Conservation (phyloP, 1,140 invertebrate species). For the Rhynchophorus ferrugineus region DNA sequence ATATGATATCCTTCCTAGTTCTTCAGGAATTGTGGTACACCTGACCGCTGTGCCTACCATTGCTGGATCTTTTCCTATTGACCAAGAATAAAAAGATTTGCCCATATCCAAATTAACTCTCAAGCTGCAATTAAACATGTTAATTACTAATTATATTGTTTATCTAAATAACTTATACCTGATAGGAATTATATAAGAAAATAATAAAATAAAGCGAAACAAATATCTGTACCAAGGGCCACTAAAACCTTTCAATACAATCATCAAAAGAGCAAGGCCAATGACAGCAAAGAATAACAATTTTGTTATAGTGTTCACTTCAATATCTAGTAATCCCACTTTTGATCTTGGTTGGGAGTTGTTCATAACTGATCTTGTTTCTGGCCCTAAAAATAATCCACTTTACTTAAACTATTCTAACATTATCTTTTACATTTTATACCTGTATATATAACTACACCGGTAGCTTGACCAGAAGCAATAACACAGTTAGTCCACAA, state of each 20-base stretch:
- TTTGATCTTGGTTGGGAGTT: slow-evolving; percentile 92
- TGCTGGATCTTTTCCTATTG: slow-evolving; percentile 87
- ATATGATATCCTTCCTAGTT: slow-evolving; percentile 93
- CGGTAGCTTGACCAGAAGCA: slow-evolving; percentile 91
- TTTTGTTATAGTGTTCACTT: slow-evolving; percentile 94
- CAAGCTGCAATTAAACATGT: slow-evolving; percentile 56
- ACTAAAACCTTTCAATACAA: slow-evolving; percentile 88
- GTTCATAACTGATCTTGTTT: slow-evolving; percentile 97
- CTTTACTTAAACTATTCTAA: no score
- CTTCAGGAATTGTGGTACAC: slow-evolving; percentile 98
- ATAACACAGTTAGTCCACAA: slow-evolving; percentile 98
- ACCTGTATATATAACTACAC: slow-evolving; percentile 94
- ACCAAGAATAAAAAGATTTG: slow-evolving; percentile 95
- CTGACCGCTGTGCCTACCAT: slow-evolving; percentile 94
- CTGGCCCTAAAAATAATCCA: slow-evolving; percentile 52
- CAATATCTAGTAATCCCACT: slow-evolving; percentile 89
- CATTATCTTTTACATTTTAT: no score
- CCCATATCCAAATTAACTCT: slow-evolving; percentile 98
- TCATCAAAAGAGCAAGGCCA: slow-evolving; percentile 87
- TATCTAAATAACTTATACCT: slow-evolving; percentile 48
- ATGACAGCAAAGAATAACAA: slow-evolving; percentile 90
- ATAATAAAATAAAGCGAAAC: slow-evolving; percentile 93
- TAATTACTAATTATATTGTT: slow-evolving; percentile 8
- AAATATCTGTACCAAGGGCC: slow-evolving; percentile 96
- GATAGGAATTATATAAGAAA: slow-evolving; percentile 99